Conservation (phyloP, 2,888 invertebrate genomes). For the Melieria crassipennis region DNA sequence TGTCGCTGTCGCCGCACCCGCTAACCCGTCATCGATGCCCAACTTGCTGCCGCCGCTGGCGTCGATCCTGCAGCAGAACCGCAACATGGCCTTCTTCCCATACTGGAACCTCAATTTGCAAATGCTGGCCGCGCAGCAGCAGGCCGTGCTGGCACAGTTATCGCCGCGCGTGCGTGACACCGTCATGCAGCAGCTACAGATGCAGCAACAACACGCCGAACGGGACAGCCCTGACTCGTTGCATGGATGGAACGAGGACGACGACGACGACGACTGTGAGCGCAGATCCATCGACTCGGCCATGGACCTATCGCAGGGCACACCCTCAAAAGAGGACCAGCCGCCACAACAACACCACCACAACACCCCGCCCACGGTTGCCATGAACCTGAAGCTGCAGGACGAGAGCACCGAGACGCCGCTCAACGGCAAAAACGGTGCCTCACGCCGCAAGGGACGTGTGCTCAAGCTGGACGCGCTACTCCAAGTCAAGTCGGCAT, state of each 20-base stretch:
- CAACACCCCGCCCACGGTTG: constrained; percentile 41
- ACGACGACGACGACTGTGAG: constrained; percentile 49
- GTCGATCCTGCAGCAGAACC: constrained; percentile 59
- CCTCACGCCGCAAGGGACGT: constrained; percentile 80
- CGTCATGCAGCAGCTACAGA: constrained; percentile 46
- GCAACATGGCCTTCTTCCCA: constrained; percentile 62
- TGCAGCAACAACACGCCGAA: constrained; percentile 41
- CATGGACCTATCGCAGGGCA: constrained; percentile 64
- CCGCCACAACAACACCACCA: constrained; percentile 17
- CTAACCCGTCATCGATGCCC: constrained; percentile 30
- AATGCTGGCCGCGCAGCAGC: constrained; percentile 65
- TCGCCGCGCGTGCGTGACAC: constrained; percentile 59
- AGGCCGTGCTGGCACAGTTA: constrained; percentile 62
- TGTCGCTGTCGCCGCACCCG: constrained; percentile 37
- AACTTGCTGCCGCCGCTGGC: constrained; percentile 59
- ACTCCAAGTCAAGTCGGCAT: constrained; percentile 50
- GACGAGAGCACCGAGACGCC: constrained; percentile 55
- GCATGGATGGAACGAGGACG: constrained; percentile 47
- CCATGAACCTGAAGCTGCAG: constrained; percentile 56
- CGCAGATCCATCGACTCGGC: constrained; percentile 59
- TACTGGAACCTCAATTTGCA: constrained; percentile 65
- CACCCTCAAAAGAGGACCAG: constrained; percentile 55
- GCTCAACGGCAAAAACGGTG: constrained; percentile 51
- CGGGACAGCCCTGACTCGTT: constrained; percentile 26
- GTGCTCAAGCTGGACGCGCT: constrained; percentile 80